phyloP scores from a whole-genome alignment of 2,113 vertebrate genomes.

The Aptenodytes forsteri region DNA sequence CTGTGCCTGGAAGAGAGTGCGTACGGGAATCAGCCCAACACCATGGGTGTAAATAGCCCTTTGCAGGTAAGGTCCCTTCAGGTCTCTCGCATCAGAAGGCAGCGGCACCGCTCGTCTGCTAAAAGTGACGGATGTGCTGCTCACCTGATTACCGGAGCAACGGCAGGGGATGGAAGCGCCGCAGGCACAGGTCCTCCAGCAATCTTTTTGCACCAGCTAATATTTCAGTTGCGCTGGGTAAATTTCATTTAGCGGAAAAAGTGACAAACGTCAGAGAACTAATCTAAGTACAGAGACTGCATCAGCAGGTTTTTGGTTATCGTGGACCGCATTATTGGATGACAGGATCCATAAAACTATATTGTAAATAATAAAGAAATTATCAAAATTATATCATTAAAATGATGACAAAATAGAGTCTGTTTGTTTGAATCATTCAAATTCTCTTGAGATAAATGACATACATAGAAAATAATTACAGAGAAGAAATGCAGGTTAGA shows the following conservation, averaged over 20 bases:
- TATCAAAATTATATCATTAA: background rate
- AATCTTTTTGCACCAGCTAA: background rate
- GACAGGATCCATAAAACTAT: background rate
- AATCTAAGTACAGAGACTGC: background rate
- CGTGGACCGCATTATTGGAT: background rate
- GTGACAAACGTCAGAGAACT: background rate
- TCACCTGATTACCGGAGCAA: background rate
- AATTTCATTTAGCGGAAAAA: background rate
- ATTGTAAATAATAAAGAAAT: background rate
- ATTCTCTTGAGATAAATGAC: background rate
- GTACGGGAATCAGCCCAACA: background rate
- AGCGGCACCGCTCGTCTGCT: background rate
- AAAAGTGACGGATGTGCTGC: background rate
- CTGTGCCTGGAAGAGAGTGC: background rate
- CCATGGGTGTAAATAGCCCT: background rate
- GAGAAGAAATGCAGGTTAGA: background rate
- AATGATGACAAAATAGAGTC: background rate
- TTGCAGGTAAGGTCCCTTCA: background rate
- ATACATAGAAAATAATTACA: background rate
- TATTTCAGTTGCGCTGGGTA: background rate
- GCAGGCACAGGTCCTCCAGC: background rate
- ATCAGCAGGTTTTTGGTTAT: background rate
- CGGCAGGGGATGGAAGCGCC: rapidly evolving
- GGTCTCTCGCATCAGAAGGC: background rate
- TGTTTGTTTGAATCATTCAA: background rate